Evolutionary conservation across 1,140 invertebrate species (phyloP), one percentile per base, ranked within the genome.

Genomic region (Pteromalus puparum): DNA sequence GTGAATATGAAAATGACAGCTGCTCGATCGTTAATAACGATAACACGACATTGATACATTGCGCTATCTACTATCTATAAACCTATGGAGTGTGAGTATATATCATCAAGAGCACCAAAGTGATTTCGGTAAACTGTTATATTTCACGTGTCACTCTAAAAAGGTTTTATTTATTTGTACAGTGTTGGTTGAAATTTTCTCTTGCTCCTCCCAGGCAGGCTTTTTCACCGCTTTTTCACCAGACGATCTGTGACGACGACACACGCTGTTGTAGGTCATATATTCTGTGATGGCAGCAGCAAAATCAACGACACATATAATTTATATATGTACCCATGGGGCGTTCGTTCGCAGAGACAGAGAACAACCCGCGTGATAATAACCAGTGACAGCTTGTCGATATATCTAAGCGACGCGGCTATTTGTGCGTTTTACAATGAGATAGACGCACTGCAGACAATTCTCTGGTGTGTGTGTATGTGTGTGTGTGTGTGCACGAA

Each of bases 81-180:
- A n/a, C 53, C 6, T n/a, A 61, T 61, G 53, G 53, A 61, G 18
- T 61, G 53, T 61, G n/a, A 21, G 53, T 61, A 61, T 61, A 61
- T 61, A 42, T 61, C 53, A 61, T 61, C 53, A n/a, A 61, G 53
- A 61, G 53, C 53, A 61, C 7, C 53, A 61, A 61, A 61, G 53
- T 61, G 4, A n/a, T 61, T 61, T 61, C 53, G 53, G 53, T 61
- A 61, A 61, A 61, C 53, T 61, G 53, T 61, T 61, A 61, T 61
- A 30, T 28, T 28, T 72, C 68, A 72, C 68, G 26, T 72, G 68
- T 72, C 68, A 30, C 30, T 72, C 68, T 72, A 72, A 30, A 72
- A 72, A 72, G 30, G 68, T 72, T 72, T 72, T 72, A 72, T 72
- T 72, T 30, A 72, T 72, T 72, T 72, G 30, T 72, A 72, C 68